Evolutionary conservation across 1,140 invertebrate species (phyloP), one percentile per base, ranked within the genome.

Genomic region (Cotesia typhae): DNA sequence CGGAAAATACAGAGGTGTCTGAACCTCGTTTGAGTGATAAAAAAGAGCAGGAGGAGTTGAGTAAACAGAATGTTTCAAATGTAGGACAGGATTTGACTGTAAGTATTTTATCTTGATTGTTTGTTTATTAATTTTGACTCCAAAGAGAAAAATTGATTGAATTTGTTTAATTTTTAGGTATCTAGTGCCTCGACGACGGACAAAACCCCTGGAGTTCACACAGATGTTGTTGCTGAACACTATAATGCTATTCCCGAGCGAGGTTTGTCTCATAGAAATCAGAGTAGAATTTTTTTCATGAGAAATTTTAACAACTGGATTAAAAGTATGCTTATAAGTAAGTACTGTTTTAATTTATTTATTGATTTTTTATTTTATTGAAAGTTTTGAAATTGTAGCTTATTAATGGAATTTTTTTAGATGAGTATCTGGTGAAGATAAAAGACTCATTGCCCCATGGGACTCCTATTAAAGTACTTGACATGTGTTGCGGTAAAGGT

Each of bases 281-380:
- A 95, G 79, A 98, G 96, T 53, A 90, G 94, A 28, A 99, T 99
- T 75, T 93, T 96, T 79, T 93, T 94, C 81, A 89, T 99, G 87
- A 90, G 98, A 75, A 99, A 98, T 87, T 98, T 99, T 82, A 99
- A 99, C 84, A 99, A 99, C 85, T 99, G 98, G 98, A 93, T 98
- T 6, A 99, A 99, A 88, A 94, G 95, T 84, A 95, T 96, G 88
- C 87, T 98, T 0, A 98, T 99, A 78, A 91, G 91, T 92, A 83
- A 88, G 83, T 85, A 73, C 52, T 57, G 52, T 7, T 28, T 52
- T 64, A 14, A 14, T 14, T 14, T 14, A 14, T 14, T 14, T 14
- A 14, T 14, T 14, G 14, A 14, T 14, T 14, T 14, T 14, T 9
- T 70, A 37, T 12, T 57, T 67, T 12, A 35, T 70, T 36, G 14